phyloP scores from a whole-genome alignment of 2,888 invertebrate genomes.

The Perdita meconis region DNA sequence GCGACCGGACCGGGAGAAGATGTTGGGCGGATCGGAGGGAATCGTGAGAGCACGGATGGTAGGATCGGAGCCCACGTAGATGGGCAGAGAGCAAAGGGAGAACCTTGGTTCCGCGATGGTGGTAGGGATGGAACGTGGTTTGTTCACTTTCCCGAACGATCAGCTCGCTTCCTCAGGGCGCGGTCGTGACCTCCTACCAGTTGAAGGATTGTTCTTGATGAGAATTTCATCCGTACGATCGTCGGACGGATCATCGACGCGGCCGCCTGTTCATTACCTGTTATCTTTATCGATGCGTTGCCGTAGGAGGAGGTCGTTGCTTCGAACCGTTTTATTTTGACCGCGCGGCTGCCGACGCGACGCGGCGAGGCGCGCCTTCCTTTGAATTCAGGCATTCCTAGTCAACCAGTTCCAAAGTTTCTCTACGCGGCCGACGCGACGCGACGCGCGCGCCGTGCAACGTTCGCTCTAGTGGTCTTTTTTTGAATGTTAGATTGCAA shows the following conservation, averaged over 20 bases:
- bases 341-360: too few species aligned
- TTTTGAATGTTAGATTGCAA: background rate
- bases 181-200: constrained; percentile 80
- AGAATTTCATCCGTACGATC: constrained; percentile 59
- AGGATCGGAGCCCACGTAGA: constrained; percentile 62
- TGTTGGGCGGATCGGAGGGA: constrained; percentile 58
- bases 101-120: constrained; percentile 73
- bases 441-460: background rate
- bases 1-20: constrained; percentile 39
- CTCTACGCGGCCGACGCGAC: background rate
- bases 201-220: constrained; percentile 62
- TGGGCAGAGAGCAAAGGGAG: constrained; percentile 70
- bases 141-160: constrained; percentile 83
- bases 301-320: background rate
- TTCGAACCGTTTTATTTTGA: background rate
- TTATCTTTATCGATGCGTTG: constrained; percentile 18
- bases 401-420: background rate
- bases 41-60: constrained; percentile 69
- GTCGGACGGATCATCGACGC: constrained; percentile 12
- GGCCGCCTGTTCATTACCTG: background rate
- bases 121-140: constrained; percentile 84
- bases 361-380: background rate
- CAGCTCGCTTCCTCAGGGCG: constrained; percentile 81
- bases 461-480: background rate
- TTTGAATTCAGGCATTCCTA: background rate